Evolutionary conservation across 1,140 invertebrate species (phyloP), one percentile per base, ranked within the genome.

Genomic region (Riptortus pedestris): DNA sequence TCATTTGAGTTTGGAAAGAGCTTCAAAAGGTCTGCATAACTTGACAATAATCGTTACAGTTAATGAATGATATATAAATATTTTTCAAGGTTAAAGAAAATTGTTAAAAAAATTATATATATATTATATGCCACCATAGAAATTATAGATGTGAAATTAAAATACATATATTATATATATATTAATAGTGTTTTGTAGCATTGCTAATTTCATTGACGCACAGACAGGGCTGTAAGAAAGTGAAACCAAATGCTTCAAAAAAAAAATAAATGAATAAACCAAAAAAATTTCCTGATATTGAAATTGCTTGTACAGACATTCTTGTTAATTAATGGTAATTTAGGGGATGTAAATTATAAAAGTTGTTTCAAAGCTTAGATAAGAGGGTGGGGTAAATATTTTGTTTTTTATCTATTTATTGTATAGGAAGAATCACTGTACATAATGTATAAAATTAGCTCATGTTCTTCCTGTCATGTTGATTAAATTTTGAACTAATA

Each of bases 401-500:
- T 45, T 38, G 27, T 43, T 43, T 33, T 60, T 26, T 60, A 45
- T 43, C 16, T 20, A 45, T 43, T 60, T 16, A 43, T 20, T 60
- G 59, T 60, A 60, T 60, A 24, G 59, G 59, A 60, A 60, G 59
- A 60, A 60, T 60, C 26, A 38, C 14, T 60, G 59, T 60, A 60
- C 29, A 60, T 60, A 57, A 43, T 33, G 31, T 43, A 43, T 18
- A 60, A 60, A n/a, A 60, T 52, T 63, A 63, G 62, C 62, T 63
- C 62, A 63, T 63, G 62, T 65, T 59, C 55, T 60, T 65, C 63
- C 63, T 60, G 55, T 48, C 24, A 48, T 65, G 55, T 60, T 38
- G 38, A 60, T 60, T 65, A 45, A 65, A 65, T 45, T 58, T 55
- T 55, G 24, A 55, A 55, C 51, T 26, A 20, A n/a, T n/a, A n/a